Conservation (phyloP, 2,797 vertebrate species). For the Octomys mimax region DNA sequence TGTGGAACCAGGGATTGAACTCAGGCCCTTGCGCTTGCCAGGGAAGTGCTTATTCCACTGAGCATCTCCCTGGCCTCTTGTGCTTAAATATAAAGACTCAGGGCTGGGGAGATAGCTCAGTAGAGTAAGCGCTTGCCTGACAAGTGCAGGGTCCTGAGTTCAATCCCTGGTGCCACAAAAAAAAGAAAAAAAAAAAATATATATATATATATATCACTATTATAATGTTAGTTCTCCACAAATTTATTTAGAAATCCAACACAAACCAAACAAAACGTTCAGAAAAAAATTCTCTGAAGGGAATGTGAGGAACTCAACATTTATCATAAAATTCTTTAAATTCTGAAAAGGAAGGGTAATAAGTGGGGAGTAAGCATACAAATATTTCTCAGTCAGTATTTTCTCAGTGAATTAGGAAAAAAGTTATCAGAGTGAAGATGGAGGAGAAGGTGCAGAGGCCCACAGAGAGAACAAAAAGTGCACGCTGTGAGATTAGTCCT, state of each 20-base stretch:
- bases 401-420: neutral
- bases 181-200: neutral
- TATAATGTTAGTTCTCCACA: slow-evolving; percentile 20
- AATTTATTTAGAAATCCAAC: slow-evolving; percentile 37
- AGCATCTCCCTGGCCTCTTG: too few relatives aligned
- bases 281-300: slow-evolving; percentile 35
- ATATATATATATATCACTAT: neutral
- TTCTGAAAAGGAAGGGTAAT: slow-evolving; percentile 1
- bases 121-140: too few relatives aligned
- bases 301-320: slow-evolving; percentile 24
- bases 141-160: too few relatives aligned
- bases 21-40: too few relatives aligned
- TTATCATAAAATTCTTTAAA: slow-evolving; percentile 35
- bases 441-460: neutral
- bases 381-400: neutral
- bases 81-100: too few relatives aligned
- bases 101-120: too few relatives aligned
- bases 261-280: slow-evolving; percentile 38
- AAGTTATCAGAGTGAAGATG: neutral
- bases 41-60: too few relatives aligned
- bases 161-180: too few relatives aligned
- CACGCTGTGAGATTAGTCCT: neutral
- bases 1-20: too few relatives aligned
- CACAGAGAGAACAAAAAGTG: slow-evolving; percentile 6
- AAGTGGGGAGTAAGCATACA: neutral